A percentile compares a stretch with the other conserved stretches of the same genome.
These are phyloP conservation scores for Excalfactoria chinensis DNA, from an alignment of 2,113 vertebrate species.

Conservation along the genomic window DNA sequence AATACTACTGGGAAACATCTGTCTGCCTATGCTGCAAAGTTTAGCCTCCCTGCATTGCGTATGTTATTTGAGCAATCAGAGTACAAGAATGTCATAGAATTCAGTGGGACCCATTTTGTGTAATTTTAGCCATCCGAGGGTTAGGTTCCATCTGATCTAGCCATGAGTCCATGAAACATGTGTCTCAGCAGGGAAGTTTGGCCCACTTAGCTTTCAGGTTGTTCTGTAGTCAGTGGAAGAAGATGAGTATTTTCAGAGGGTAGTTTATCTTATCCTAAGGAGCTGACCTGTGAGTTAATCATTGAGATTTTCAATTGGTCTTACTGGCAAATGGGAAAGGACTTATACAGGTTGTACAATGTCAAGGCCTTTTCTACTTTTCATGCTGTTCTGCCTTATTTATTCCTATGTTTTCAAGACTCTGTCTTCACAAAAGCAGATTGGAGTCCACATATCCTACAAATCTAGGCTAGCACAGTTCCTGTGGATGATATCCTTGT, in stretches of 20 bases:
- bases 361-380: background rate
- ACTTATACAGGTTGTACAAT: background rate
- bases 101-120: background rate
- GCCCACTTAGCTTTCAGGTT: background rate
- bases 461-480: background rate
- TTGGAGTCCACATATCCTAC: background rate
- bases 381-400: background rate
- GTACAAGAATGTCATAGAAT: background rate
- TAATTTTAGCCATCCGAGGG: background rate
- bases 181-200: background rate
- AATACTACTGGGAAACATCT: background rate
- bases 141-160: background rate
- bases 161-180: background rate
- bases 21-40: background rate
- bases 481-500: background rate
- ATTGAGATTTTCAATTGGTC: background rate
- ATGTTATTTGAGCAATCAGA: background rate
- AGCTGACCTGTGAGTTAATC: background rate
- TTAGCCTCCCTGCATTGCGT: background rate
- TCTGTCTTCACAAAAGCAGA: background rate
- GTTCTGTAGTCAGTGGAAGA: background rate
- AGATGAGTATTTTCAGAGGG: background rate
- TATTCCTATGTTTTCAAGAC: background rate
- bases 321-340: background rate
- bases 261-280: background rate